Conservation (phyloP, 1,140 invertebrate genomes). For the Aphelinus certus region DNA sequence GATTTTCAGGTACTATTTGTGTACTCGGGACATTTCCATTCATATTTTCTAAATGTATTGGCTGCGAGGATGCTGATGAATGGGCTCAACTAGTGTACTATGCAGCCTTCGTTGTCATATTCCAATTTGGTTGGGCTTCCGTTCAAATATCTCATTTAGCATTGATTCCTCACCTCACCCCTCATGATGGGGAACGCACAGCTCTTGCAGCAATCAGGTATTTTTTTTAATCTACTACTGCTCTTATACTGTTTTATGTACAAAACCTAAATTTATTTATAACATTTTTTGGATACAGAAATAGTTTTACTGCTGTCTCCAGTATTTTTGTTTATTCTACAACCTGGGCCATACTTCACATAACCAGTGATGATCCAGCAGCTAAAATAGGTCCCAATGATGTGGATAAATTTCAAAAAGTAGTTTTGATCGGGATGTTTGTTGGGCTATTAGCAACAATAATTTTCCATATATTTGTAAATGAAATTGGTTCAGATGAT, state of each 20-base stretch:
- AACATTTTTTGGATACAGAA: conserved; percentile 63
- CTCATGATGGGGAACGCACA: conserved; percentile 81
- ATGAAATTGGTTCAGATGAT: conserved; percentile 68
- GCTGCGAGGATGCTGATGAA: conserved; percentile 73
- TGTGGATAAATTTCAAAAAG: conserved; percentile 78
- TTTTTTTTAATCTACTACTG: conserved; percentile 2
- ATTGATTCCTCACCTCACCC: conserved; percentile 78
- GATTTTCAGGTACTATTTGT: conserved; percentile 74
- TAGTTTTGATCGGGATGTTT: conserved; percentile 78
- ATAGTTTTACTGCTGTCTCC: conserved; percentile 77
- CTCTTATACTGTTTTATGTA: conserved; percentile 6
- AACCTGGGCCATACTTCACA: conserved; percentile 71
- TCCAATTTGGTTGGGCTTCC: conserved; percentile 96
- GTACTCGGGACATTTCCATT: conserved; percentile 88
- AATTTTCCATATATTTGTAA: conserved; percentile 81
- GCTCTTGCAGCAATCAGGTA: conserved; percentile 88
- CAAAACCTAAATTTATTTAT: background rate
- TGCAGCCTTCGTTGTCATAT: conserved; percentile 88
- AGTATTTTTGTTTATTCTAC: conserved; percentile 76
- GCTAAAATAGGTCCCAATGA: conserved; percentile 75
- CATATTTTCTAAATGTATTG: conserved; percentile 85
- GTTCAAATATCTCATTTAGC: conserved; percentile 95
- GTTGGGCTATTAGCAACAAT: conserved; percentile 77
- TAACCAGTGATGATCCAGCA: conserved; percentile 55
- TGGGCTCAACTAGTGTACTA: conserved; percentile 89